A percentile compares a stretch with the other conserved stretches of the same genome.
Conservation (phyloP, 30 jellyfish, hydroid and myxozoan genomes). For the Hydractinia symbiolongicarpus region DNA sequence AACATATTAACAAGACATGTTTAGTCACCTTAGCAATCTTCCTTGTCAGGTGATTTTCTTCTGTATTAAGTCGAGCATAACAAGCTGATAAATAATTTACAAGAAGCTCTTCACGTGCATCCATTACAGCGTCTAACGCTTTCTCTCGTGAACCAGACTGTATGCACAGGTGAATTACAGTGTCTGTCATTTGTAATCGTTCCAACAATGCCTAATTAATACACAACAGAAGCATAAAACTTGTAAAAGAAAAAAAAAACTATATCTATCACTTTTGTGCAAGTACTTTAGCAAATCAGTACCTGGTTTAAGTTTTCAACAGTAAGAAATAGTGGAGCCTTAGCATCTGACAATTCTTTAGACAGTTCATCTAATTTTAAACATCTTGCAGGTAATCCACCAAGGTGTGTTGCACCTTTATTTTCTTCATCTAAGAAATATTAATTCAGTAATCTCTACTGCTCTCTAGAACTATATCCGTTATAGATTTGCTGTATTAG, state of each 20-base stretch:
- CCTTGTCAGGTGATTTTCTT: conserved; percentile 35
- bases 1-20: not conserved
- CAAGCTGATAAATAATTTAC: conserved; percentile 63
- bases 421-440: conserved; percentile 35
- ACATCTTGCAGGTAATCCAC: conserved; percentile 50
- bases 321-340: conserved; percentile 26
- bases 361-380: conserved; percentile 47
- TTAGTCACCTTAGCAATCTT: conserved; percentile 20
- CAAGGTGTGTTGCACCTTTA: conserved; percentile 27
- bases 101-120: conserved; percentile 56
- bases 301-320: conserved; percentile 75
- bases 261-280: too few relatives aligned
- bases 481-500: too few relatives aligned
- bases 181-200: conserved; percentile 59
- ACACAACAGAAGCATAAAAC: not conserved
- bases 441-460: not conserved
- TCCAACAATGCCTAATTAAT: conserved; percentile 61
- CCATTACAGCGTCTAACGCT: conserved; percentile 21
- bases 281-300: not conserved
- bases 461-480: not conserved
- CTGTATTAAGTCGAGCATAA: conserved; percentile 46
- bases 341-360: conserved; percentile 55
- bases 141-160: conserved; percentile 3
- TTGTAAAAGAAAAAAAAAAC: not conserved
- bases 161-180: conserved; percentile 15